Evolutionary conservation across 2,888 invertebrate species (phyloP), one percentile per base, ranked within the genome.

Genomic region (Cetonia aurata): DNA sequence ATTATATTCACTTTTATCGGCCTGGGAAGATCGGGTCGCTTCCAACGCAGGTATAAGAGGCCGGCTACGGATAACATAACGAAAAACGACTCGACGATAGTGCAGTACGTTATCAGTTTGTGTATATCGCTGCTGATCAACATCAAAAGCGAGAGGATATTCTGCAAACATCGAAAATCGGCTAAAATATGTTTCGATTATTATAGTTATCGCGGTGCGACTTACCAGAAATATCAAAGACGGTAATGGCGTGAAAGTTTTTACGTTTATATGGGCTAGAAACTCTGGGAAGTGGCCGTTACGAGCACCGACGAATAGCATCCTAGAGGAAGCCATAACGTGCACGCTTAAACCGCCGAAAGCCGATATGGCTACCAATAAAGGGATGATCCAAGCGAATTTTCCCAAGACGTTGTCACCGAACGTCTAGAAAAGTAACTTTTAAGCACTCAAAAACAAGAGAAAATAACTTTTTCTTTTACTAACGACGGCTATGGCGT

Each of bases 401-500:
- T 86, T 86, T 6, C 96, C 94, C 72, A 97, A 86, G 8, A 94
- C 88, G 76, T 89, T 87, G 72, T 91, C 88, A 8, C 95, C 94
- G 83, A 97, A 96, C 46, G 95, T 95, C 96, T 96, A 83, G 55
- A 83, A 67, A 55, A 67, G 8, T 13, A 42, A 53, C 12, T 53
- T 15, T 53, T 56, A 15, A 10, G 41, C 9, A 53, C n/a, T 41
- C 6, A 60, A n/a, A 19, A 48, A 59, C 19, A 13, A 42, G 4
- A 1, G 6, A 15, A 37, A n/a, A 1, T 33, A 17, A 31, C 17
- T 13, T 52, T 17, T 6, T 10, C 4, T 9, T 15, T 3, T 75
- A 87, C 90, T 88, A 84, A 96, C 96, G 83, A 99, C 96, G 78
- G 98, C 99, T 75, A 99, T 98, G 13, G 99, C 98, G 83, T 96